Percentiles rank a stretch among this genome's conserved stretches.
phyloP scores from a whole-genome alignment of 2,888 invertebrate genomes.

The Cactoblastis cactorum region DNA sequence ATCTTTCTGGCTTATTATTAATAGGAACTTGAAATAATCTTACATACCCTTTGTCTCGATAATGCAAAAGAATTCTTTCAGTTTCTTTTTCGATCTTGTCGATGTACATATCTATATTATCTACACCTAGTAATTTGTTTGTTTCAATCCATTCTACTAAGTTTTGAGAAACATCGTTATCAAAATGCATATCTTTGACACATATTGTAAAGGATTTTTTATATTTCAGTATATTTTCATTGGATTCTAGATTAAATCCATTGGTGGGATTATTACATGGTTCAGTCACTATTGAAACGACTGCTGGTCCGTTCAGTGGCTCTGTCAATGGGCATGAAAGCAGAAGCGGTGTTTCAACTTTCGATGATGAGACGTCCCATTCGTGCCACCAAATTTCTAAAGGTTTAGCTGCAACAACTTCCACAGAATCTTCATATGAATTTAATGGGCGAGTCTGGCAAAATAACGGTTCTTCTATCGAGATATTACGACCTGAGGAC shows the following conservation, averaged over 20 bases:
- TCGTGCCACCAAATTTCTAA: conserved; percentile 82
- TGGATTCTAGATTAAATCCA: conserved; percentile 51
- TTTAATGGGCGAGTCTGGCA: conserved; percentile 74
- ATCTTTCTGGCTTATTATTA: conserved; percentile 57
- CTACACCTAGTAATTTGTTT: conserved; percentile 83
- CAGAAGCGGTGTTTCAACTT: conserved; percentile 78
- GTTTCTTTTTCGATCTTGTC: conserved; percentile 78
- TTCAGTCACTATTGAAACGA: conserved; percentile 70
- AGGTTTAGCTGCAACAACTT: conserved; percentile 78
- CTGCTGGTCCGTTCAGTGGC: conserved; percentile 48
- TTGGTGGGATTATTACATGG: conserved; percentile 72
- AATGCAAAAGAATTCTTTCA: conserved; percentile 76
- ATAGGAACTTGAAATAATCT: conserved; percentile 75
- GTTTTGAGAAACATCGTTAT: conserved; percentile 79
- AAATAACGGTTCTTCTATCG: conserved; percentile 59
- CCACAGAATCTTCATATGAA: conserved; percentile 58
- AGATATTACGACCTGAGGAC: conserved; percentile 60
- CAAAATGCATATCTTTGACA: conserved; percentile 85
- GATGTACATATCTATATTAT: conserved; percentile 82
- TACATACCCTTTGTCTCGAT: conserved; percentile 69
- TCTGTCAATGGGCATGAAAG: conserved; percentile 82
- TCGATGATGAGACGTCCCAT: conserved; percentile 74
- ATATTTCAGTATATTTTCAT: conserved; percentile 25
- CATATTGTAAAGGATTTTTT: conserved; percentile 81
- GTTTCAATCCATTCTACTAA: conserved; percentile 86